Conservation (phyloP, 2,888 invertebrate genomes). For the Mactromeris polynyma region DNA sequence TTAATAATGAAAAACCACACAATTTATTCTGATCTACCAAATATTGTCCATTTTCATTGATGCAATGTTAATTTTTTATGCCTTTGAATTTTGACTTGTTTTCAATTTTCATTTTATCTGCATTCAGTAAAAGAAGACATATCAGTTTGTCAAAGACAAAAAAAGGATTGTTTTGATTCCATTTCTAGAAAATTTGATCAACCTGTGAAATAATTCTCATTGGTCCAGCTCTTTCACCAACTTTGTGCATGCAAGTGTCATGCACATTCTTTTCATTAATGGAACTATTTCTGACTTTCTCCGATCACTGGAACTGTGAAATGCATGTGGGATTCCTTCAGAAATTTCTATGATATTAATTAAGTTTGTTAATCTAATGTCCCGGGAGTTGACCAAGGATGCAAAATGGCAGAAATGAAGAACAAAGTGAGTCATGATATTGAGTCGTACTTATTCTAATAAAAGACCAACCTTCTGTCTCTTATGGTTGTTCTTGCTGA, state of each 20-base stretch:
- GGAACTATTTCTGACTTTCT: not conserved
- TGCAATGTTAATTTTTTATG: not conserved
- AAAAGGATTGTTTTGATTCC: not conserved
- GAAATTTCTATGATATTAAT: constrained; percentile 36
- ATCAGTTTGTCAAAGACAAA: not conserved
- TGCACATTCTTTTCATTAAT: not conserved
- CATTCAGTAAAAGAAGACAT: not conserved
- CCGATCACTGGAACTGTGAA: not conserved
- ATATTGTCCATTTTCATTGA: not conserved
- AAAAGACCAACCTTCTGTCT: not conserved
- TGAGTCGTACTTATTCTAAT: not conserved
- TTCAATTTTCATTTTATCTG: not conserved
- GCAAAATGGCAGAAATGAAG: constrained; percentile 2
- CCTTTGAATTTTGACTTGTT: not conserved
- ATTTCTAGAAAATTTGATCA: not conserved
- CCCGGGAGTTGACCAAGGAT: constrained; percentile 17
- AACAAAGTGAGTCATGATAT: not conserved
- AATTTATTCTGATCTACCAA: not conserved
- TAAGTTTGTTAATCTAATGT: constrained; percentile 42
- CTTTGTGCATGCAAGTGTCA: constrained; percentile 1
- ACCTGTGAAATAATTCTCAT: not conserved
- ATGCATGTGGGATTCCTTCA: not conserved
- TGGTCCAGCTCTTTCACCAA: not conserved
- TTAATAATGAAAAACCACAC: not conserved
- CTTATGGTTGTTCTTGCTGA: not conserved